Base-by-base conservation (phyloP, 1,140 invertebrate species). In the Hycleus phaleratus region DNA sequence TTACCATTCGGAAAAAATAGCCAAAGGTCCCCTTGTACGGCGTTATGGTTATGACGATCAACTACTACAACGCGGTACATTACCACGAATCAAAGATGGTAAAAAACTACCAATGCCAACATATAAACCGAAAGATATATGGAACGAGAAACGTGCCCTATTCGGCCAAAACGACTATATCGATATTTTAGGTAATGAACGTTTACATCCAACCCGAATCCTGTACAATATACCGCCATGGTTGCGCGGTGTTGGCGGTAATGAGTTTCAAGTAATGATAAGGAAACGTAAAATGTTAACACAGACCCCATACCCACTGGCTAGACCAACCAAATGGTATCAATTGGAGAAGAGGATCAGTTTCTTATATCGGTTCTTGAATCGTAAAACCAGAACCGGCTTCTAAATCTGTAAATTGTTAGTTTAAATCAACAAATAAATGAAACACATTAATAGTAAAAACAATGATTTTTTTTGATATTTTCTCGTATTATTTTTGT, bases 121-220 rank as follows among this genome's bases (percentile, higher is more conserved):
- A 38, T 92, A 91, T 57, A 78, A 79, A 58, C 88, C 88, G 0
- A 81, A 77, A 63, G 80, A 93, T 75, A 56, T 68, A 1, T 97
- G 93, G 93, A 67, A 70, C 7, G 77, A 85, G 63, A 85, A 84
- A 63, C 81, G 81, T 70, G 91, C 92, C 7, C 68, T 93, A 0
- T 95, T 92, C 78, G 94, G 94, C 1, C 93, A 97, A 72, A 97
- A 97, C 79, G 94, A 97, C 76, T 97, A 96, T 68, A 96, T 97
- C 52, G 93, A 97, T 75, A 95, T 97, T 49, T 77, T 97, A 26
- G 93, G 93, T 2, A 83, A 86, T 71, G 86, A 87, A 47, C 80
- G 81, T 7, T 60, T 97, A 26, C 85, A 93, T 74, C 93, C 93
- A 1, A 84, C 85, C 0, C 85, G 81, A 68, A 82, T 91, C n/a